Percentiles rank a stretch among this genome's conserved stretches.
These are phyloP conservation scores for Oryzias dopingdopingensis DNA, from an alignment of 2,797 vertebrate species.

Conservation along the genomic window DNA sequence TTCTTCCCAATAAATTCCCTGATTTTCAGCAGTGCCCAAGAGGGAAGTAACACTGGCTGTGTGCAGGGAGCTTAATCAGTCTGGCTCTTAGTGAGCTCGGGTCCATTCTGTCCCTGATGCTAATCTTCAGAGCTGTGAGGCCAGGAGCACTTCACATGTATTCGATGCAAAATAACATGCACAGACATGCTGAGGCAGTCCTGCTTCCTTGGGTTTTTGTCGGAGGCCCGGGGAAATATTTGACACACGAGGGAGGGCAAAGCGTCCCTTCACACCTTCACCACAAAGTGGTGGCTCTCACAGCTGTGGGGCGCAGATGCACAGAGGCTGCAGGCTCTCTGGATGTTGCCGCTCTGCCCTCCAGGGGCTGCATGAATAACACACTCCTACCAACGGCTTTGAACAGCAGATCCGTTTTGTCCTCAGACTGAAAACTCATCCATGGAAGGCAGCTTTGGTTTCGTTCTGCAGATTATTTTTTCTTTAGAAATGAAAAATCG, in stretches of 20 bases:
- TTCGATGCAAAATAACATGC: constrained; percentile 61
- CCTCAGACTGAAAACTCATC: constrained; percentile 14
- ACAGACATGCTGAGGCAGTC: constrained; percentile 57
- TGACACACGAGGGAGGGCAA: constrained; percentile 65
- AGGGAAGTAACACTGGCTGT: constrained; percentile 55
- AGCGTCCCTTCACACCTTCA: constrained; percentile 61
- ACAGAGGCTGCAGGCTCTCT: constrained; percentile 64
- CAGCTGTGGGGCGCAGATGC: constrained; percentile 79
- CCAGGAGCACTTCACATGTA: constrained; percentile 66
- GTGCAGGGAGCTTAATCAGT: constrained; percentile 64
- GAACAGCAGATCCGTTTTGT: constrained; percentile 12
- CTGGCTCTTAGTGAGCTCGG: constrained; percentile 62
- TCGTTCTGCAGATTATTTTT: not conserved
- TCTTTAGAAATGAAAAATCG: not conserved
- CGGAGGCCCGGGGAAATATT: constrained; percentile 61
- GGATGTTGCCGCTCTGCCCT: constrained; percentile 65
- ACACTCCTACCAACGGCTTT: constrained; percentile 29
- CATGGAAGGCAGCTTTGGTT: constrained; percentile 15
- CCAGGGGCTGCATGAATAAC: constrained; percentile 61
- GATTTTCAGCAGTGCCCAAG: constrained; percentile 56
- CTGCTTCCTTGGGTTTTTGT: constrained; percentile 52
- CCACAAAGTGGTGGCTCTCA: constrained; percentile 55
- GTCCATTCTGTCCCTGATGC: constrained; percentile 72
- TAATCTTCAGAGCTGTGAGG: constrained; percentile 61
- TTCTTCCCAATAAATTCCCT: constrained; percentile 68